phyloP scores from a whole-genome alignment of 1,140 invertebrate genomes.

The Cydia amplana region DNA sequence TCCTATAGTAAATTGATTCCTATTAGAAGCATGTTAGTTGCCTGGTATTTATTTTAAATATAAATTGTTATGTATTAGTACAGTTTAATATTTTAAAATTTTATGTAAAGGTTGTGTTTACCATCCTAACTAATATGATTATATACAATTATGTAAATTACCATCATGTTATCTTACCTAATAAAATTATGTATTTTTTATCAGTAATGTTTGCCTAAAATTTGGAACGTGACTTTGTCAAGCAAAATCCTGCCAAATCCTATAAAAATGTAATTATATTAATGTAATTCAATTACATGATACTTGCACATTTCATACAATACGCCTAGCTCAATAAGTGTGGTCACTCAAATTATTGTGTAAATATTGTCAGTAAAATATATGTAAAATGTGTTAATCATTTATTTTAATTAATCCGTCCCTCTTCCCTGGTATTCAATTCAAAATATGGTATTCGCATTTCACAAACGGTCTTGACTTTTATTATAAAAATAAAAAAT shows the following conservation, averaged over 20 bases:
- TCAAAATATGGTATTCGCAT: background rate
- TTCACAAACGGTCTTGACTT: background rate
- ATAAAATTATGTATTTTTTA: constrained; percentile 50
- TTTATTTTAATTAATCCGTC: constrained; percentile 37
- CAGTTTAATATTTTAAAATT: constrained; percentile 65
- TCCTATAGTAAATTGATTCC: constrained; percentile 23
- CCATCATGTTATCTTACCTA: constrained; percentile 19
- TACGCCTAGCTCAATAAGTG: constrained; percentile 77
- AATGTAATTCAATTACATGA: constrained; percentile 74
- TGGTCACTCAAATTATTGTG: constrained; percentile 76
- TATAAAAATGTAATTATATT: constrained; percentile 51
- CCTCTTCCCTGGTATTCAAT: background rate
- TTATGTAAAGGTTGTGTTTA: constrained; percentile 66
- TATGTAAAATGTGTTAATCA: constrained; percentile 75
- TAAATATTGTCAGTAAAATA: constrained; percentile 78
- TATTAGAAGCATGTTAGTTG: constrained; percentile 45
- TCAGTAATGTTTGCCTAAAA: constrained; percentile 43
- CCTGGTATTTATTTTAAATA: constrained; percentile 51
- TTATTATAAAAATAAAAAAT: too few relatives aligned
- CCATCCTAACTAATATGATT: constrained; percentile 43
- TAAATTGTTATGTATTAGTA: constrained; percentile 54
- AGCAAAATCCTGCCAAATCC: constrained; percentile 76
- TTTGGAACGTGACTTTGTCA: constrained; percentile 67
- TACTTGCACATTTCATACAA: constrained; percentile 75
- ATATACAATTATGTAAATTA: constrained; percentile 16